A percentile compares a stretch with the other conserved stretches of the same genome.
phyloP scores from a whole-genome alignment of 2,797 vertebrate species.

The Nothura maculosa region DNA sequence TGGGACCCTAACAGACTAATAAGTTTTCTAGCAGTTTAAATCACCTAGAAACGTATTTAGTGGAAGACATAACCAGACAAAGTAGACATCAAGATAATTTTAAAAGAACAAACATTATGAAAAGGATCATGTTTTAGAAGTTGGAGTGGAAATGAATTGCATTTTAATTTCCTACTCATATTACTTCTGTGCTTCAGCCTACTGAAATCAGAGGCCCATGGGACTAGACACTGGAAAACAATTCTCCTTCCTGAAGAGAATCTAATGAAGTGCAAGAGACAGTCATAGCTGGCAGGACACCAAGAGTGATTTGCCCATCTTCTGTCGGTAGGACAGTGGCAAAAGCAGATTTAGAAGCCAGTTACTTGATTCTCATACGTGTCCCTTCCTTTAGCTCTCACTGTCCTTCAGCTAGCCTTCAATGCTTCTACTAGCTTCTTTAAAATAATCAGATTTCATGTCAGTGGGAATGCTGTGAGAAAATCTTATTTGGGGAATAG shows the following conservation, averaged over 20 bases:
- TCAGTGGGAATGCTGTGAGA: not conserved
- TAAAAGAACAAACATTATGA: not conserved
- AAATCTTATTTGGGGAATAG: not conserved
- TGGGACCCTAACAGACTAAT: not conserved
- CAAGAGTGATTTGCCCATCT: not conserved
- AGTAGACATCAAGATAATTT: not conserved
- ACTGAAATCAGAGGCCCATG: not conserved
- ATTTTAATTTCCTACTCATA: conserved; percentile 10
- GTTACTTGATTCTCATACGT: not conserved
- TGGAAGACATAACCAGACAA: not conserved
- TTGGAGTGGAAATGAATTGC: not conserved
- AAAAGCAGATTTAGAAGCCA: not conserved
- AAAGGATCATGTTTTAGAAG: conserved; percentile 9
- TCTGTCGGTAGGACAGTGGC: not conserved
- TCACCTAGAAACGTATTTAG: not conserved
- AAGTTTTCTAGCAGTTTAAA: not conserved
- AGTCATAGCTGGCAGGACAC: not conserved
- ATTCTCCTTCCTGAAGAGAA: not conserved
- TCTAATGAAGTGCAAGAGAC: not conserved
- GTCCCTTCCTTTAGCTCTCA: not conserved
- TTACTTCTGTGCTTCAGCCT: not conserved
- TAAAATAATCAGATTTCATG: not conserved
- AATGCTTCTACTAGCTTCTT: not conserved
- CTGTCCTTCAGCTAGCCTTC: not conserved
- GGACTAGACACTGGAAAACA: not conserved